Base-by-base conservation (phyloP, 2,113 vertebrate genomes). In the Eulemur rufifrons region DNA sequence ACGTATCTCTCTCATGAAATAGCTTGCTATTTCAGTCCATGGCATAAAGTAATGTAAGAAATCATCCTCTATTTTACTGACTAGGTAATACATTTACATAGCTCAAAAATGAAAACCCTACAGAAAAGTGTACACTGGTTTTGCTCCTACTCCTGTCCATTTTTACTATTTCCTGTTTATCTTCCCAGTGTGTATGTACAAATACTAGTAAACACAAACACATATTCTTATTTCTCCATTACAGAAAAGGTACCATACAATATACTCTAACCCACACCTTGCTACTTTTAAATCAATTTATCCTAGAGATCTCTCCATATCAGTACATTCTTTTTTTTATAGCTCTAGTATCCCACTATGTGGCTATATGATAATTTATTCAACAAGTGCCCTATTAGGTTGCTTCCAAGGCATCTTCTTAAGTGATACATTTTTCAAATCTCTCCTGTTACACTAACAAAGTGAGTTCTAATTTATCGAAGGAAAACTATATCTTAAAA, bases 401-500 rank as follows among this genome's bases (percentile, higher is more conserved):
- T 63, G 81, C 37, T 84, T 89, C 47, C 54, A 92, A 73, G 92
- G 54, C 27, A 37, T 56, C 68, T 86, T 86, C 81, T 45, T 78
- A 85, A 81, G 6, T 76, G 47, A 84, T 82, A 87, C 32, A 80
- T 63, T 74, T 88, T 84, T 21, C 78, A 76, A 91, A 64, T 85
- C 21, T 92, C 59, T 82, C 80, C 47, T 85, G 7, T 69, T 77
- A 81, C 76, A 80, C 45, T 84, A 95, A 87, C 50, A 82, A 91
- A 82, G 18, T 64, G 5, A 90, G 56, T 77, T 81, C 89, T 81
- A 59, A 69, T 45, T 64, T 87, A 66, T 12, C 37, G 2, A 86
- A 23, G 50, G 1, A 54, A 45, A 92, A 74, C 8, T 87, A 0
- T 37, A 27, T 50, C 25, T 66, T 47, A 54, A 13, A 59, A 23